Evolutionary conservation across 2,888 invertebrate genomes (phyloP), one percentile per base, ranked within the genome.

Genomic region (Eupithecia centaureata): DNA sequence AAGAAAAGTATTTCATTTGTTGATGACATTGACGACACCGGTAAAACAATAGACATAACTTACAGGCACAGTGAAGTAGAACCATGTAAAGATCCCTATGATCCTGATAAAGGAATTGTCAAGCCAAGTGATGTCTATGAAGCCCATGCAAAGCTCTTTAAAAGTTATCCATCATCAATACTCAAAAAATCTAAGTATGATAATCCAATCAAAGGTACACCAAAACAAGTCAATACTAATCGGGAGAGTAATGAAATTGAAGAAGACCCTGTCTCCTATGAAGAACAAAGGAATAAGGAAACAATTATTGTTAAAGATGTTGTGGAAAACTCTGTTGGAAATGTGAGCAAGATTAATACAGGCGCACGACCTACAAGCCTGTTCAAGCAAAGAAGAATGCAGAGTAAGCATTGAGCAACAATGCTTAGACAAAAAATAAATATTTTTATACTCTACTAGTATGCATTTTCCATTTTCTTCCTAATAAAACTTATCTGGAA

Each of bases 111-210:
- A 67, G 91, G 90, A 32, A 87, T 94, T 57, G 73, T 72, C 32
- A 93, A 89, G 75, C 94, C 94, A 51, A 90, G 89, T 81, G 93
- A 94, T 79, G 78, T 94, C 60, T 93, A 93, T 82, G 74, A 79
- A 77, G 86, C 83, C 32, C 84, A 83, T 74, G 74, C 86, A 25
- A 73, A 82, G 67, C 74, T 81, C 8, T 87, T 88, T 77, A 73
- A 71, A 47, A 77, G 71, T 74, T 83, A 82, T 78, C 84, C 84
- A 33, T 84, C 79, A 65, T 90, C 93, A 30, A 92, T 93, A 72
- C 82, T 93, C 8, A 93, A 90, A 76, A 91, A 90, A 79, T 81
- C 85, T 0, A 90, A 87, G 71, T 86, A 88, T 83, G 65, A 63
- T 42, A 18, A 42, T 57, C 58, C 68, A 66, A 57, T 65, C 58